Percentiles rank a stretch among this genome's conserved stretches.
These are phyloP conservation scores for Amphilophus citrinellus DNA, from an alignment of 2,113 vertebrate species.

Conservation along the genomic window DNA sequence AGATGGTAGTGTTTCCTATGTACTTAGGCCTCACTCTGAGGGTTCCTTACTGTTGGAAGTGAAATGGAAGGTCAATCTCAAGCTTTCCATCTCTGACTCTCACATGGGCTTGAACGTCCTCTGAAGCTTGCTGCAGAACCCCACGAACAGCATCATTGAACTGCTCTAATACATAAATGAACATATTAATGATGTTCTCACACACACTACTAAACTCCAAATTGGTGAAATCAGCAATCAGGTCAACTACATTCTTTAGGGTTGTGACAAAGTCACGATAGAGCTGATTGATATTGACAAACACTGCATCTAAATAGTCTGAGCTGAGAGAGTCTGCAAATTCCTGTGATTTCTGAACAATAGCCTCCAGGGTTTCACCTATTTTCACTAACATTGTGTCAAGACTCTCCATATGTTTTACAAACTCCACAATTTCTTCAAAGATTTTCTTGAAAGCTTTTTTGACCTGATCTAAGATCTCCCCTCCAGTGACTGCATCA, in stretches of 20 bases:
- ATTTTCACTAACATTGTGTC: slow-evolving; percentile 80
- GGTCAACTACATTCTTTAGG: slow-evolving; percentile 72
- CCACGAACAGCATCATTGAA: slow-evolving; percentile 69
- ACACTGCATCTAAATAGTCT: slow-evolving; percentile 79
- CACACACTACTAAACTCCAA: not conserved
- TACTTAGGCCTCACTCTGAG: slow-evolving; percentile 54
- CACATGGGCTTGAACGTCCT: slow-evolving; percentile 69
- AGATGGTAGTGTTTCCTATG: slow-evolving; percentile 69
- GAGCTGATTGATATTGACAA: slow-evolving; percentile 64
- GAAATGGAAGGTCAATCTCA: slow-evolving; percentile 82
- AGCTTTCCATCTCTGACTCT: slow-evolving; percentile 81
- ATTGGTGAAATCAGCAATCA: slow-evolving; percentile 61
- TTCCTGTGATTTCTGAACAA: slow-evolving; percentile 19
- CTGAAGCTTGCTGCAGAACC: slow-evolving; percentile 75
- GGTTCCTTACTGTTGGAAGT: slow-evolving; percentile 74
- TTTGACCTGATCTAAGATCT: slow-evolving; percentile 72
- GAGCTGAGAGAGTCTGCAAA: slow-evolving; percentile 68
- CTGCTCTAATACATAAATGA: slow-evolving; percentile 59
- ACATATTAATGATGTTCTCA: slow-evolving; percentile 32
- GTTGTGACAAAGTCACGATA: slow-evolving; percentile 64
- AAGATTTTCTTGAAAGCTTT: not conserved
- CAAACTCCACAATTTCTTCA: slow-evolving; percentile 60
- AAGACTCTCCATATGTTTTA: slow-evolving; percentile 61
- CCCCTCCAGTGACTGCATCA: slow-evolving; percentile 65
- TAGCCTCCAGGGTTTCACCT: not conserved